These are phyloP conservation scores for Orbicella faveolata DNA, from an alignment of 64 coral and sea anemone genomes.

Conservation along the genomic window DNA sequence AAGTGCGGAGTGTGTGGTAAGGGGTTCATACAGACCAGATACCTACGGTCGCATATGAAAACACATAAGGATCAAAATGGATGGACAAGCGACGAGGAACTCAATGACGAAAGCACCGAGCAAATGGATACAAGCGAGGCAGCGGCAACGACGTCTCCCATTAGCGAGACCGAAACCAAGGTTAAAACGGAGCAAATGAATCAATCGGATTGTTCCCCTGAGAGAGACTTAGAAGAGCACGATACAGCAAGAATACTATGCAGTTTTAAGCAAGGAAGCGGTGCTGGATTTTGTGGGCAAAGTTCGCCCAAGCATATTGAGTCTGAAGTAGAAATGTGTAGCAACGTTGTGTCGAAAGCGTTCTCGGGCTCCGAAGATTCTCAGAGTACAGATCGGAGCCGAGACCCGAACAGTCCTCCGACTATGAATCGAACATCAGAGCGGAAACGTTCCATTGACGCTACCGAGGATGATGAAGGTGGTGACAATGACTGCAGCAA, in stretches of 20 bases:
- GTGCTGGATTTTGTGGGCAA: neutral
- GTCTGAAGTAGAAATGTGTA: neutral
- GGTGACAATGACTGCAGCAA: neutral
- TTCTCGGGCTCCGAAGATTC: neutral
- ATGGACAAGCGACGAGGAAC: slow-evolving; percentile 69
- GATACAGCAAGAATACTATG: slow-evolving; percentile 85
- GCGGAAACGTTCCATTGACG: neutral
- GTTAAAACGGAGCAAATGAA: slow-evolving; percentile 3
- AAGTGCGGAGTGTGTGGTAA: slow-evolving; percentile 91
- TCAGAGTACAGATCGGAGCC: neutral
- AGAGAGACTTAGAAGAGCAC: slow-evolving; percentile 39
- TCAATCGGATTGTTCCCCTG: slow-evolving; percentile 13
- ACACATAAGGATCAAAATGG: slow-evolving; percentile 87
- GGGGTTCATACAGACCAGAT: slow-evolving; percentile 92
- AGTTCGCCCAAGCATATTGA: neutral
- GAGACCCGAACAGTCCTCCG: neutral
- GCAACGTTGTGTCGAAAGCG: neutral
- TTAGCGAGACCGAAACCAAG: slow-evolving; percentile 39
- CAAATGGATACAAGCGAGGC: slow-evolving; percentile 13
- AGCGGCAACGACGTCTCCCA: slow-evolving; percentile 27
- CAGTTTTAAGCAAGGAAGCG: slow-evolving; percentile 73
- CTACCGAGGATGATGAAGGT: neutral
- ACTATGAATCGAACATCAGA: neutral
- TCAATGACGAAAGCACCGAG: slow-evolving; percentile 31
- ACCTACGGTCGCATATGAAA: slow-evolving; percentile 76